Conservation (phyloP, 2,888 invertebrate species). For the Polia nebulosa region DNA sequence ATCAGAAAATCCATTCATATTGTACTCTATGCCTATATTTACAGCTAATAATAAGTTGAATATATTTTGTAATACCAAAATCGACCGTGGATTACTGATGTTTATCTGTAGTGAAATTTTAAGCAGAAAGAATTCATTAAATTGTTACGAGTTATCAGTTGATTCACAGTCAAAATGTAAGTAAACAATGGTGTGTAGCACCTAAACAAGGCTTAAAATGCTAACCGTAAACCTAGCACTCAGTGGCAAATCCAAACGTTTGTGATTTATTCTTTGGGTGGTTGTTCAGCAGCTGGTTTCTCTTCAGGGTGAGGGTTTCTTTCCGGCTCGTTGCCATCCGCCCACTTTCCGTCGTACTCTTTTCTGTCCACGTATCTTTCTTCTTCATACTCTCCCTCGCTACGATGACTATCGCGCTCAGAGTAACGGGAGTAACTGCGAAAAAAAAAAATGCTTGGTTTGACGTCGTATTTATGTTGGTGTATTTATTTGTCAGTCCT, state of each 20-base stretch:
- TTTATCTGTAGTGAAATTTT: constrained; percentile 8
- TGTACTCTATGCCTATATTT: constrained; percentile 63
- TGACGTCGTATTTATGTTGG: not conserved
- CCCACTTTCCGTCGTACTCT: constrained; percentile 93
- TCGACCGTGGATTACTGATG: constrained; percentile 49
- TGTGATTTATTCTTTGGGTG: constrained; percentile 81
- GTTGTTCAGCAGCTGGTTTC: constrained; percentile 82
- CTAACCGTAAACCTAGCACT: constrained; percentile 60
- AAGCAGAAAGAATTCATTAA: not conserved
- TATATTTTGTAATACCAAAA: constrained; percentile 50
- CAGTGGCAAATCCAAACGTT: constrained; percentile 52
- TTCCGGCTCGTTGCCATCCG: constrained; percentile 90
- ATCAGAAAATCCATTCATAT: constrained; percentile 52
- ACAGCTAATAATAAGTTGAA: constrained; percentile 61
- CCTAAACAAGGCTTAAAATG: constrained; percentile 53
- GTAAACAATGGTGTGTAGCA: constrained; percentile 47
- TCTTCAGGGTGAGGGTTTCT: constrained; percentile 79
- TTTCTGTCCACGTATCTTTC: constrained; percentile 91
- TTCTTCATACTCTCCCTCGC: constrained; percentile 90
- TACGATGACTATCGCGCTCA: constrained; percentile 87
- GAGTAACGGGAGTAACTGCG: constrained; percentile 86
- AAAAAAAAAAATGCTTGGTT: constrained; percentile 27
- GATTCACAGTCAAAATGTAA: constrained; percentile 55
- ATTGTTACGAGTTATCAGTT: constrained; percentile 35
- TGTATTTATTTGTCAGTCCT: not conserved